Evolutionary conservation across 2,797 vertebrate genomes (phyloP).

Genomic region (Picus viridis): DNA sequence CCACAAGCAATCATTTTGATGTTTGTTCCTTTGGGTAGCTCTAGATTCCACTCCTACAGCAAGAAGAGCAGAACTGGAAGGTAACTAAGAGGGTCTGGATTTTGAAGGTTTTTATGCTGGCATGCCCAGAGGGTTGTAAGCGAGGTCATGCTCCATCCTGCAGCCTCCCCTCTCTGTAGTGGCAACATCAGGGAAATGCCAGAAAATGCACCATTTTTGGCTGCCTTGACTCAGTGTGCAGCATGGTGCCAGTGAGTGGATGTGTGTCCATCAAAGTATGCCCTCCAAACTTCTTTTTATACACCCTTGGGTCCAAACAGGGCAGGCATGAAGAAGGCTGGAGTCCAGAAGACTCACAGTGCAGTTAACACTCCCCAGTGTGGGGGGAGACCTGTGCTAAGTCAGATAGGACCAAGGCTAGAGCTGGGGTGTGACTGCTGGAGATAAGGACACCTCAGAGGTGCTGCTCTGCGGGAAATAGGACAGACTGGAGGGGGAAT

Average conservation of each 20-base stretch:
- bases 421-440: neutral
- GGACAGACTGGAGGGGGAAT: neutral
- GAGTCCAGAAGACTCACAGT: neutral
- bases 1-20: neutral
- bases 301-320: neutral
- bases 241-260: accelerated
- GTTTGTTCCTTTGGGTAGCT: neutral
- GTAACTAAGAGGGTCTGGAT: neutral
- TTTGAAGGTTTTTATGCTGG: neutral
- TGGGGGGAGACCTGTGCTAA: neutral
- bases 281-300: neutral
- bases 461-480: neutral
- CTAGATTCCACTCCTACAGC: neutral
- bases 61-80: neutral
- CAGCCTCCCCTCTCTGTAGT: neutral
- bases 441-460: neutral
- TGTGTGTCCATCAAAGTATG: accelerated
- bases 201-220: neutral
- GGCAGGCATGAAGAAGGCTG: accelerated
- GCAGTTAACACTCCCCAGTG: neutral
- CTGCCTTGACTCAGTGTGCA: accelerated
- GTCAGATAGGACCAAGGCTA: accelerated
- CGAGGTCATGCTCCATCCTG: neutral
- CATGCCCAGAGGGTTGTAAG: accelerated
- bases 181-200: no score